Evolutionary conservation across 2,113 vertebrate genomes (phyloP), one percentile per base, ranked within the genome.

Genomic region (Sturnira hondurensis): DNA sequence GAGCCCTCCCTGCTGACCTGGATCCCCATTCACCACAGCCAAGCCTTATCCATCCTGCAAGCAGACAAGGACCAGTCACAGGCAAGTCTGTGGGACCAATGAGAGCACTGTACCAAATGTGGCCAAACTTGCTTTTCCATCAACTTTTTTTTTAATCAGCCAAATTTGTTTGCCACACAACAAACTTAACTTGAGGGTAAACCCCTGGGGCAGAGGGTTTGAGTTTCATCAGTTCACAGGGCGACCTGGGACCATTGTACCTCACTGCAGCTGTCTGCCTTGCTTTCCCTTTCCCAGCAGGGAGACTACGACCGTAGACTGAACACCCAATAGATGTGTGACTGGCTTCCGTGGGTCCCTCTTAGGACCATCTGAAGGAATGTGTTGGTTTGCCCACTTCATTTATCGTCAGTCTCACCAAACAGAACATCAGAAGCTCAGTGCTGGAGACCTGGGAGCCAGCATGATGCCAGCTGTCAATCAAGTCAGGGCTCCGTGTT

Each of bases 131-230:
- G 54, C n/a, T 56, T 74, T 65, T 5, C 61, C 85, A 31, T 56
- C 5, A 33, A 73, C 45, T 83, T 26, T 31, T 54, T 70, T 41
- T 71, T 4, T 86, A 93, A 61, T 73, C 87, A 83, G 68, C n/a
- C 58, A 92, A 85, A 93, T 63, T 38, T 70, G 96, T 88, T 95
- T 74, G 89, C 63, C 88, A 89, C 36, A 45, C 28, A 80, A 83
- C 38, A 68, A 90, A 86, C 22, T 70, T 50, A 87, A 54, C 67
- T 56, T 67, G 45, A 36, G 38, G 68, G 47, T 45, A 88, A 70
- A 77, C 45, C 45, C 50, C 5, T 2, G 58, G 14, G 31, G 33
- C 43, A 43, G 45, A 41, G 26, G 7, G 17, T 61, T 13, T 78
- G 68, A 63, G 38, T 78, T 86, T 89, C n/a, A 38, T 47, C 54